Conservation (phyloP, 2,113 vertebrate species). For the Oryzias celebensis region DNA sequence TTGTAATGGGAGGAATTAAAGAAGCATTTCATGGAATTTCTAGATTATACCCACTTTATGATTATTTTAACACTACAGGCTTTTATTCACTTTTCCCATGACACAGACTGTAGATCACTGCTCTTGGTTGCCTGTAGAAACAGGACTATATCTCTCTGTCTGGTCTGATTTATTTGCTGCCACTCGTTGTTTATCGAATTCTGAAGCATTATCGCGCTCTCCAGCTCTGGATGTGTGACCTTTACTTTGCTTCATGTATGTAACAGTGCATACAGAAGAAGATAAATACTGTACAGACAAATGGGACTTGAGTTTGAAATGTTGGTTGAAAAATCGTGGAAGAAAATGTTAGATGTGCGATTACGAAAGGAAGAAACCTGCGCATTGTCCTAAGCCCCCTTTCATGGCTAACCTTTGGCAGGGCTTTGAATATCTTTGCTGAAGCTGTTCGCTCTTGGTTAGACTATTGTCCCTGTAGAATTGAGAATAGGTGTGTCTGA, state of each 20-base stretch:
- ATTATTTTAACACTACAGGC: constrained; percentile 10
- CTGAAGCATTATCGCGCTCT: constrained; percentile 50
- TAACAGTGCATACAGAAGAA: constrained; percentile 4
- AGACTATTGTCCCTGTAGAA: constrained; percentile 38
- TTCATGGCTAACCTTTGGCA: constrained; percentile 65
- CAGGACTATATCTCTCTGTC: constrained; percentile 19
- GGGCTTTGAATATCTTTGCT: constrained; percentile 52
- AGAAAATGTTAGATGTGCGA: constrained; percentile 63
- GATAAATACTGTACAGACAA: constrained; percentile 18
- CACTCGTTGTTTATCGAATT: constrained; percentile 55
- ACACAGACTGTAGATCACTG: constrained; percentile 61
- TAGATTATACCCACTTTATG: no score
- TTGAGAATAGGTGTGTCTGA: background rate
- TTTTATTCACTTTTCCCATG: constrained; percentile 41
- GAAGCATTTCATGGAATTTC: background rate
- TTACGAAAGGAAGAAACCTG: constrained; percentile 35
- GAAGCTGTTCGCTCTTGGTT: constrained; percentile 38
- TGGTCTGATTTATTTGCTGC: constrained; percentile 66
- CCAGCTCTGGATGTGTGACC: constrained; percentile 56
- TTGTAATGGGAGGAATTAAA: background rate
- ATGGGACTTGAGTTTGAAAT: constrained; percentile 40
- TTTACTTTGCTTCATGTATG: constrained; percentile 59
- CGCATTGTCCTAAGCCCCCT: constrained; percentile 42
- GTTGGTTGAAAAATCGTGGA: constrained; percentile 44
- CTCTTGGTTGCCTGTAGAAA: constrained; percentile 32